Evolutionary conservation across 23 tunicate genomes (phyloP).

Genomic region (Clavelina lepadiformis): DNA sequence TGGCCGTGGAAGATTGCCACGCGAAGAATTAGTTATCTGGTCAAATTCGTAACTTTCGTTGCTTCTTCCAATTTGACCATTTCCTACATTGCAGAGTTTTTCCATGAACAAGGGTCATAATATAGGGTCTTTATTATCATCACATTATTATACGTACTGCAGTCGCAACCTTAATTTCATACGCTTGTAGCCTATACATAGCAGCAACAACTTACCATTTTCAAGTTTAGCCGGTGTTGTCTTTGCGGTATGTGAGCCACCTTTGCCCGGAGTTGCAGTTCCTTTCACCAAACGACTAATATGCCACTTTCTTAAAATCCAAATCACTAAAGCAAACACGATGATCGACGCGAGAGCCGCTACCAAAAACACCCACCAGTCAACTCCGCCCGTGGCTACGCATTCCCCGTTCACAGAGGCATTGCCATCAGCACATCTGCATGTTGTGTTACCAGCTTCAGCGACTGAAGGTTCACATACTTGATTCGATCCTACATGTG

Average conservation of each 20-base stretch:
- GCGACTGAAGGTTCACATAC: slow-evolving; percentile 4
- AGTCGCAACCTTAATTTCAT: too few relatives aligned
- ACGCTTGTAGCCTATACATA: too few relatives aligned
- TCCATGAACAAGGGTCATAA: too few relatives aligned
- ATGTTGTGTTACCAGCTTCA: neutral
- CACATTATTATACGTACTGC: too few relatives aligned
- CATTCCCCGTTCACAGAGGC: slow-evolving; percentile 2
- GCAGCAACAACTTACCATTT: too few relatives aligned
- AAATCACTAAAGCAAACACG: slow-evolving; percentile 3
- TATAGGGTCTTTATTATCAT: too few relatives aligned
- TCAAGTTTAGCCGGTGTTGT: neutral
- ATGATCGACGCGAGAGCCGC: slow-evolving; percentile 7
- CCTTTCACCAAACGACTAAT: neutral
- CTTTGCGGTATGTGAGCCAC: neutral
- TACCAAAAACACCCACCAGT: slow-evolving; percentile 37
- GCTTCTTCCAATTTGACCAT: slow-evolving; percentile 2
- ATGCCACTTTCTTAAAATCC: neutral
- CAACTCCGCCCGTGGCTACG: neutral
- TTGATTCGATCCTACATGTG: slow-evolving; percentile 1
- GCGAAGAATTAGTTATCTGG: neutral
- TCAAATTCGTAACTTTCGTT: slow-evolving; percentile 33
- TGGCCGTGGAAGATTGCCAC: slow-evolving; percentile 13
- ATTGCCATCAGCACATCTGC: slow-evolving; percentile 12
- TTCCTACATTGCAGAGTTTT: too few relatives aligned
- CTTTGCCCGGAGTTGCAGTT: neutral